Evolutionary conservation across 2,113 vertebrate genomes (phyloP).

Genomic region (Leucosticte australis): DNA sequence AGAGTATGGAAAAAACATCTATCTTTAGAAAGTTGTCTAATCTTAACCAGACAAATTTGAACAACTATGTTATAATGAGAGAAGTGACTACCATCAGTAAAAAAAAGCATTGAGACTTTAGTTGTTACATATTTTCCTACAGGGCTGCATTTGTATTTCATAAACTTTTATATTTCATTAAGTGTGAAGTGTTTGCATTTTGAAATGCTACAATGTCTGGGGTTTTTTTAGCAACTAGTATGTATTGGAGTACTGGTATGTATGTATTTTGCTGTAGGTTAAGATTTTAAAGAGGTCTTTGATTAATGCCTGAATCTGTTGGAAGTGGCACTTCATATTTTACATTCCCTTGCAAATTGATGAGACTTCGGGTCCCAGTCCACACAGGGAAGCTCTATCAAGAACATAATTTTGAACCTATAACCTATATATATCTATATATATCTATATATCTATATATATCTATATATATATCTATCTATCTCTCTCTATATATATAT

Average conservation of each 20-base stretch:
- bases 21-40: conserved; percentile 42
- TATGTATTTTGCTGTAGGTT: neutral
- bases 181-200: neutral
- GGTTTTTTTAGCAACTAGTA: neutral
- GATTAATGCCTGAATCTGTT: neutral
- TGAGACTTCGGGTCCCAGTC: neutral
- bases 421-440: neutral
- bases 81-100: neutral
- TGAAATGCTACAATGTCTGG: neutral
- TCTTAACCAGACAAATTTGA: conserved; percentile 22
- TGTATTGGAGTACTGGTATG: neutral
- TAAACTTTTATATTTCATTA: neutral
- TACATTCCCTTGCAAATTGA: neutral
- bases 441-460: too few species aligned
- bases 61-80: neutral
- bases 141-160: neutral
- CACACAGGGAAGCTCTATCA: neutral
- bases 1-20: conserved; percentile 30
- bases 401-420: neutral
- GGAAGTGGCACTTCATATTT: neutral
- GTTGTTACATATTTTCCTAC: neutral
- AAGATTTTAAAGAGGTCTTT: neutral
- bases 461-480: too few species aligned
- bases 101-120: neutral
- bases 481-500: too few species aligned